Evolutionary conservation across 2,888 invertebrate genomes (phyloP).

Genomic region (Diaphora mendica): DNA sequence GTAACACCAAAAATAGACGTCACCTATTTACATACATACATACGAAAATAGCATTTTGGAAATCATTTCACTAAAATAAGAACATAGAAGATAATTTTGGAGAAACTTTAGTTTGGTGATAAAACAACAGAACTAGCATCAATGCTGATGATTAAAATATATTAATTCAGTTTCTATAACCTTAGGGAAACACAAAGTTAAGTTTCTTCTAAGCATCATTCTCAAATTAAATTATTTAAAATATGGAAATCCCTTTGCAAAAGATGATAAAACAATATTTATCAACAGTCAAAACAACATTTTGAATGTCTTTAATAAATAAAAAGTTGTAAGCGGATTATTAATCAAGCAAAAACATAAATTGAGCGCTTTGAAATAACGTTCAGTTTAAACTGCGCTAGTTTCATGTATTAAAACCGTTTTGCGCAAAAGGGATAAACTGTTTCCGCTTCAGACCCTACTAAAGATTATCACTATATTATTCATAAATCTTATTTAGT

Average conservation of each 20-base stretch:
- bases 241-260: neutral
- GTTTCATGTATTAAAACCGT: neutral
- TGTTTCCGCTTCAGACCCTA: constrained; percentile 8
- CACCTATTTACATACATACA: too few species aligned
- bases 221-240: neutral
- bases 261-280: neutral
- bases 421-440: constrained; percentile 2
- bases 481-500: constrained; percentile 10
- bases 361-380: neutral
- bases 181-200: neutral
- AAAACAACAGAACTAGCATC: too few species aligned
- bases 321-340: neutral
- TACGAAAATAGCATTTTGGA: too few species aligned
- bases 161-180: neutral
- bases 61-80: too few species aligned
- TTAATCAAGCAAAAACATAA: neutral
- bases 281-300: neutral
- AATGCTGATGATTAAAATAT: too few species aligned
- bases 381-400: neutral
- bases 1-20: too few species aligned
- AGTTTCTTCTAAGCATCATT: neutral
- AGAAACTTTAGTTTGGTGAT: too few species aligned
- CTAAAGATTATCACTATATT: constrained; percentile 4
- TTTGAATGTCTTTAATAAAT: neutral
- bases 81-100: too few species aligned